Evolutionary conservation across 2,888 invertebrate genomes (phyloP).

Genomic region (Volucella inflata): DNA sequence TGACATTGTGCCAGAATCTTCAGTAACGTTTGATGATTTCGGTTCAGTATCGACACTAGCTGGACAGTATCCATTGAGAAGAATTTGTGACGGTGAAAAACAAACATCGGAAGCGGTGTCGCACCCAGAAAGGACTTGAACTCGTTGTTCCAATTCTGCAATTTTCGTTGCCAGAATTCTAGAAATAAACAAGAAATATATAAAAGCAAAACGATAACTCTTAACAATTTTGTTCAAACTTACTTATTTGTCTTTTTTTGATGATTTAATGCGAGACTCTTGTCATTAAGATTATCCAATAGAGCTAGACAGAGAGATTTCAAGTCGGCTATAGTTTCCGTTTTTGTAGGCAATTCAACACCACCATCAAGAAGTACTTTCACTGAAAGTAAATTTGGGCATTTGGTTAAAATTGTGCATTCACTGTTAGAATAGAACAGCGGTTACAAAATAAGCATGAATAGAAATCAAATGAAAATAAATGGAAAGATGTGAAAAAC

Average conservation of each 20-base stretch:
- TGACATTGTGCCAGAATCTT: slow-evolving; percentile 80
- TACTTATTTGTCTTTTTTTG: slow-evolving; percentile 94
- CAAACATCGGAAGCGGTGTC: slow-evolving; percentile 73
- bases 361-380: slow-evolving; percentile 90
- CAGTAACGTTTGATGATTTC: slow-evolving; percentile 83
- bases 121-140: slow-evolving; percentile 86
- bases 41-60: slow-evolving; percentile 84
- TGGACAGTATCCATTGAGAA: slow-evolving; percentile 87
- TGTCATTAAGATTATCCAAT: slow-evolving; percentile 93
- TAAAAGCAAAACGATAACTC: slow-evolving; percentile 54
- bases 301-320: slow-evolving; percentile 91
- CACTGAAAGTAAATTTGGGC: slow-evolving; percentile 84
- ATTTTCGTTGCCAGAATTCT: slow-evolving; percentile 92
- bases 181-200: slow-evolving; percentile 66
- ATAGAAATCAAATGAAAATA: too few relatives aligned
- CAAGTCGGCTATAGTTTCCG: slow-evolving; percentile 89
- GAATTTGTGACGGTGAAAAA: slow-evolving; percentile 86
- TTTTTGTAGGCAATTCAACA: slow-evolving; percentile 86
- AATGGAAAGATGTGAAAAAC: too few relatives aligned
- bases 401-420: too few relatives aligned
- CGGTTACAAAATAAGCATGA: background rate
- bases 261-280: slow-evolving; percentile 92
- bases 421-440: background rate
- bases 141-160: slow-evolving; percentile 91
- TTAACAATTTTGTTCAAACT: slow-evolving; percentile 73